Base-by-base conservation (phyloP, 2,797 vertebrate species). In the Hydrophis major region DNA sequence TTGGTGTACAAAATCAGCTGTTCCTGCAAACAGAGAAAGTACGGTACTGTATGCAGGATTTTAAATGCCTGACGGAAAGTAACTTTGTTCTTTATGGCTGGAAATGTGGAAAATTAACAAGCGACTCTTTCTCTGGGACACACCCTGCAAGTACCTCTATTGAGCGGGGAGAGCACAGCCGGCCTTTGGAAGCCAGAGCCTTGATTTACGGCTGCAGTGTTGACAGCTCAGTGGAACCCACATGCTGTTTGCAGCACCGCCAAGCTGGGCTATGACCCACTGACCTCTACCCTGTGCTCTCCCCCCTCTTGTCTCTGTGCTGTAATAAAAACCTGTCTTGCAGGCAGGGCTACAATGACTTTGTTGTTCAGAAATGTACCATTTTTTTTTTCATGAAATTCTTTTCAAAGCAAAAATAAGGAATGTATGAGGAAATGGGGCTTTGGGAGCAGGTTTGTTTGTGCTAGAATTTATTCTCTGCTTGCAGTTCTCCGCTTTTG, bases 191-290 rank as follows among this genome's bases (percentile, higher is more conserved):
- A 94, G 95, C 92, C 28, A 96, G 97, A 97, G 96, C 96, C 96
- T 98, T 98, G 98, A 98, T 98, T 98, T 98, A 98, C 96, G 95
- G 97, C 97, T 89, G 92, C 94, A 96, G 96, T 92, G 98, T 98
- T 98, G 98, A 98, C 98, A 98, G 97, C 97, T 97, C 96, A 93
- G 97, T 97, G 98, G 97, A 98, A 97, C 97, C 97, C 97, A 96
- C 96, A 97, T 96, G 96, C 97, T 95, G 97, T 96, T 96, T 97
- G 97, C 98, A 95, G 97, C 92, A 97, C 97, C 96, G 97, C 97
- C 97, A 97, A 98, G 98, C 98, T 97, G 97, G 98, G 97, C 97
- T 92, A 96, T 98, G 98, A 98, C 98, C 98, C 98, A 93, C 95
- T 96, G 95, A 98, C 97, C 93, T 95, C 96, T 89, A 90, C 86